phyloP scores from a whole-genome alignment of 2,797 vertebrate genomes.

The Lacerta bilineata region DNA sequence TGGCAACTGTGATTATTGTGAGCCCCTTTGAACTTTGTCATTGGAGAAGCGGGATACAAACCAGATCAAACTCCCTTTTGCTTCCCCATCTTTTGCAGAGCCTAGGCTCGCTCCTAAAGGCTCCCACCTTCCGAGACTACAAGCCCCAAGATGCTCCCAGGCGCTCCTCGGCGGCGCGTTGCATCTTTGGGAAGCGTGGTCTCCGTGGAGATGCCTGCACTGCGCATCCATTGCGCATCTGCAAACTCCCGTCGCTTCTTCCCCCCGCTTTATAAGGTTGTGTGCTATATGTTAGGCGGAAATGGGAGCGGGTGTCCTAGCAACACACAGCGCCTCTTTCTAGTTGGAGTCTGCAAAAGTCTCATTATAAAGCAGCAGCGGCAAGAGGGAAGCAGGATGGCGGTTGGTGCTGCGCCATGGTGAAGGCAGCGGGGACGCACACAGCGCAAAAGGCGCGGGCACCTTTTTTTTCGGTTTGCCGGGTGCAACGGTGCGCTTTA shows the following conservation, averaged over 20 bases:
- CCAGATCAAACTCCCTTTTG: not conserved
- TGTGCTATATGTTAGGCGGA: not conserved
- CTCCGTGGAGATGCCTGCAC: rapidly evolving
- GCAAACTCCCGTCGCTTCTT: not conserved
- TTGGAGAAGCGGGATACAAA: too few species aligned
- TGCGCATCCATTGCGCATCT: not conserved
- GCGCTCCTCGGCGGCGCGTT: not conserved
- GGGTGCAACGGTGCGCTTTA: not conserved
- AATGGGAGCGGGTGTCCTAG: slow-evolving; percentile 50
- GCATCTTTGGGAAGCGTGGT: slow-evolving; percentile 68
- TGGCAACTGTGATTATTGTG: too few species aligned
- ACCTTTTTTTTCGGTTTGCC: not conserved
- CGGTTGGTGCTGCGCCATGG: too few species aligned
- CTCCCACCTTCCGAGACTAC: slow-evolving; percentile 19
- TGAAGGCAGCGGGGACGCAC: not conserved
- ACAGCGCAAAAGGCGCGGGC: not conserved
- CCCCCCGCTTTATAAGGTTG: too few species aligned
- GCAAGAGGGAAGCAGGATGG: not conserved
- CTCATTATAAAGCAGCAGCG: not conserved
- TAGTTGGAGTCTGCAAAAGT: not conserved
- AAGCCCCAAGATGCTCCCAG: not conserved
- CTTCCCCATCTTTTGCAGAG: not conserved
- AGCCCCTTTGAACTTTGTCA: too few species aligned
- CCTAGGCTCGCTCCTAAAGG: too few species aligned
- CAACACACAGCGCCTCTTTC: slow-evolving; percentile 55